Evolutionary conservation across 2,113 vertebrate species (phyloP), one percentile per base, ranked within the genome.

Genomic region (Coracopsis vasa): DNA sequence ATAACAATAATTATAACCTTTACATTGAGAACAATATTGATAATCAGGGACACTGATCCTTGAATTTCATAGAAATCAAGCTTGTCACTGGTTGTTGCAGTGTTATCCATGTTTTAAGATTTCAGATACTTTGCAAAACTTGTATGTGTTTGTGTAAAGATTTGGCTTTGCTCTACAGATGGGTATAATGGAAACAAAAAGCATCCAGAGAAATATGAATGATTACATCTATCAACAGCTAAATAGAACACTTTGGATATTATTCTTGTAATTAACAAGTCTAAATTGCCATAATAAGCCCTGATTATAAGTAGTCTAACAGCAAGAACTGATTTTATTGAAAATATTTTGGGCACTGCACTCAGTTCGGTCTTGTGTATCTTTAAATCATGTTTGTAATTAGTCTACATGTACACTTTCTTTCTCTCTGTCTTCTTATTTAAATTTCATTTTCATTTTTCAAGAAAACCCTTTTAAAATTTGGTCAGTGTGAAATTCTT

Each of bases 1-100:
- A 95, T 90, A 94, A 92, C 84, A 92, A 82, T 94, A 92, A 97
- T 96, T 95, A 95, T 31, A 94, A 90, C 48, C 58, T 56, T 77
- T 95, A 72, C 45, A 31, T 13, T 31, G 86, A 92, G 92, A 95
- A 95, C 92, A 97, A 95, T 92, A 94, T 95, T 94, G 79, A 94
- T 91, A 94, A 97, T 97, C 92, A 97, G 74, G 66, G 53, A 53
- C 83, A 80, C 62, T 80, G 75, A 80, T 86, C 58, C 78, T 80
- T 67, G 70, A 75, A 66, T 94, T 95, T 85, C 39, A n/a, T 50
- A 90, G 74, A 90, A 96, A 65, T 54, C 58, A 50, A 71, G 28
- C 58, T 87, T 0, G 0, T 39, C 41, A 11, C 20, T 62, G 53
- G 28, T 82, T 85, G 41, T 66, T 80, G 24, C 80, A 90, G 39